Evolutionary conservation across 2,113 vertebrate genomes (phyloP).

Genomic region (Vidua macroura): DNA sequence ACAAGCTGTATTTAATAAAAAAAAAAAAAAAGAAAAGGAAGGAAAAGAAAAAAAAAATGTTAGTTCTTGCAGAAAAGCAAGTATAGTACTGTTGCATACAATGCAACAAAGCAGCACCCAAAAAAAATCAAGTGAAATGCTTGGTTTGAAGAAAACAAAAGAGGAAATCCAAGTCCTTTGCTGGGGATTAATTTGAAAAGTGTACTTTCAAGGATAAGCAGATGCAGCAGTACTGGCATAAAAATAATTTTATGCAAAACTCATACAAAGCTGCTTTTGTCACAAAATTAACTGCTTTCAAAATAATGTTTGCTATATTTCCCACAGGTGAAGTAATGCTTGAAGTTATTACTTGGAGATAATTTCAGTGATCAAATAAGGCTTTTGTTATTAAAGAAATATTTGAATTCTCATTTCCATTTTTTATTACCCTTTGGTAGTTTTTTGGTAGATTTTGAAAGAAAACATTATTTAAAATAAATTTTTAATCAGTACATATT

Average conservation of each 20-base stretch:
- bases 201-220: background rate
- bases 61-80: background rate
- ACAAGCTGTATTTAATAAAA: background rate
- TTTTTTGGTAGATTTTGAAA: background rate
- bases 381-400: background rate
- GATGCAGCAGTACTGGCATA: background rate
- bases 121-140: background rate
- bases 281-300: slow-evolving; percentile 5
- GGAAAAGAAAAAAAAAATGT: rapidly evolving
- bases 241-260: background rate
- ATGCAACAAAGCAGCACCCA: background rate
- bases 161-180: background rate
- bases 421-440: background rate
- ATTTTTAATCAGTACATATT: background rate
- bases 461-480: background rate
- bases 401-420: background rate
- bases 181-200: background rate
- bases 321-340: background rate
- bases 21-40: background rate
- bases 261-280: background rate
- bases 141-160: background rate
- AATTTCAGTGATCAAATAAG: background rate
- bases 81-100: background rate
- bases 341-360: background rate
- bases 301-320: background rate